Percentiles rank a stretch among this genome's conserved stretches.
Evolutionary conservation across 2,797 vertebrate species (phyloP).

Genomic region (Girardinus metallicus): DNA sequence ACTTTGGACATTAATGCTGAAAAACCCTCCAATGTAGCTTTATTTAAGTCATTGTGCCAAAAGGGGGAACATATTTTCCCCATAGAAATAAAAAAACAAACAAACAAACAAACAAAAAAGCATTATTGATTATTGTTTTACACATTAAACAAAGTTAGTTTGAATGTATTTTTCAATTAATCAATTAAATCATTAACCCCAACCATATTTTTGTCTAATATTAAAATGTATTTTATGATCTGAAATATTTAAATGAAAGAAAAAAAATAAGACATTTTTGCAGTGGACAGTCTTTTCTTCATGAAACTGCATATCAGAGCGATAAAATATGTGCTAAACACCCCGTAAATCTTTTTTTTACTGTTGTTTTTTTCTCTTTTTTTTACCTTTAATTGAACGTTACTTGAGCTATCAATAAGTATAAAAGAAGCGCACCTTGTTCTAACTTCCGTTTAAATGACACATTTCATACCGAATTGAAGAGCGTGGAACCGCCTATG

Average conservation of each 20-base stretch:
- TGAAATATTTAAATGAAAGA: not conserved
- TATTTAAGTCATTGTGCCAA: not conserved
- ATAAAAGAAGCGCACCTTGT: conserved; percentile 53
- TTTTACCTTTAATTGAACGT: not conserved
- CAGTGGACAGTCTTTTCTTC: not conserved
- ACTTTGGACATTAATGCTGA: not conserved
- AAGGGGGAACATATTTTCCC: not conserved
- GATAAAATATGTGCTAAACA: not conserved
- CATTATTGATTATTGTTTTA: not conserved
- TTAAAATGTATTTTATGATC: not conserved
- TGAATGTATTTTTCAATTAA: not conserved
- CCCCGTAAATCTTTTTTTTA: no score
- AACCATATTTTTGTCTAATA: not conserved
- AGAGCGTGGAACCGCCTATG: conserved; percentile 19
- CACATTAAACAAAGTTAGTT: not conserved
- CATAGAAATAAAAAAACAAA: not conserved
- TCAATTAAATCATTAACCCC: not conserved
- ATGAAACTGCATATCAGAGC: not conserved
- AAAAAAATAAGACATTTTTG: not conserved
- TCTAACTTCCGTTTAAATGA: conserved; percentile 44
- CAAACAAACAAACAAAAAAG: rapidly evolving
- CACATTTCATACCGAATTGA: conserved; percentile 60
- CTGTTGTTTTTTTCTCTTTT: not conserved
- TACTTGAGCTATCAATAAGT: rapidly evolving
- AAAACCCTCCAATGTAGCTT: not conserved